These are phyloP conservation scores for Sebastes hubbsi DNA, from an alignment of 2,797 vertebrate genomes.

Conservation along the genomic window DNA sequence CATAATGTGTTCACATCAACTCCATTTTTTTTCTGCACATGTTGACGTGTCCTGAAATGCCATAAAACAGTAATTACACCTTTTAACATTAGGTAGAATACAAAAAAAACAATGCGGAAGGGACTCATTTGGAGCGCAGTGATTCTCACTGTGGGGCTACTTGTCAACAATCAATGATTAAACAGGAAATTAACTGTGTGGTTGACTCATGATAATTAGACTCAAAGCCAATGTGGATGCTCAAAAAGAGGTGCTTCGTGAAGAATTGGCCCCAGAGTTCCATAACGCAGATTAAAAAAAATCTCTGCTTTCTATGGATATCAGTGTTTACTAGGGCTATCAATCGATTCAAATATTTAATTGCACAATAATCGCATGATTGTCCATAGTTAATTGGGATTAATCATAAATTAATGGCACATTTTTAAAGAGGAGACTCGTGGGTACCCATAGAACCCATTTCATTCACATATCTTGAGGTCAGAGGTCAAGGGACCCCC, in stretches of 20 bases:
- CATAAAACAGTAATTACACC: not conserved
- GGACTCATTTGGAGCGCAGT: not conserved
- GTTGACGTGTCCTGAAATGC: not conserved
- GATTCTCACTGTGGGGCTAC: not conserved
- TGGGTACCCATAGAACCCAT: no score
- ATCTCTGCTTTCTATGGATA: not conserved
- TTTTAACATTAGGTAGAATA: not conserved
- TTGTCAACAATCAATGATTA: conserved; percentile 6
- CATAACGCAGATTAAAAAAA: not conserved
- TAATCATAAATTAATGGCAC: no score
- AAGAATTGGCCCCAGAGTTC: not conserved
- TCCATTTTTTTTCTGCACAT: not conserved
- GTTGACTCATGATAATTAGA: not conserved
- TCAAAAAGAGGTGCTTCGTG: not conserved
- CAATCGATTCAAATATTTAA: no score
- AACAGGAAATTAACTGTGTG: not conserved
- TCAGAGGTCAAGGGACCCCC: no score
- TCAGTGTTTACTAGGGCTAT: not conserved
- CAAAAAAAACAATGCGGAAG: not conserved
- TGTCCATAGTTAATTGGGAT: no score
- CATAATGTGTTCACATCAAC: not conserved
- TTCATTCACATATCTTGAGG: no score
- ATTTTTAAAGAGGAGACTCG: no score
- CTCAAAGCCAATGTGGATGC: not conserved
- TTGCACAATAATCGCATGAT: no score